Percentiles rank a stretch among this genome's conserved stretches.
Evolutionary conservation across 2,888 invertebrate species (phyloP).

Genomic region (Corbicula japonica): DNA sequence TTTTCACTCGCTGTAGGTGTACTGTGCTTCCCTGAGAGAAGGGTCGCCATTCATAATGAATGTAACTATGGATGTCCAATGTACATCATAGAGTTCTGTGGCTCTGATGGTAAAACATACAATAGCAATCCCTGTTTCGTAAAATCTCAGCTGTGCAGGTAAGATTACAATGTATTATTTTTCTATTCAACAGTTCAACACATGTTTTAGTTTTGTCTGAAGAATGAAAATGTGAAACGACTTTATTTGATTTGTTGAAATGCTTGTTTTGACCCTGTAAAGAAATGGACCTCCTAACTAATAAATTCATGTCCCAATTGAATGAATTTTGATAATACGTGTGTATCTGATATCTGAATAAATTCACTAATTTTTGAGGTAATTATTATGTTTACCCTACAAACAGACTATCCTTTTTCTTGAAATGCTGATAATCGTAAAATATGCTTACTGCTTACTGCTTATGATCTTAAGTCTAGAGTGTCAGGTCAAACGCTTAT

Average conservation of each 20-base stretch:
- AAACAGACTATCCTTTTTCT: no score
- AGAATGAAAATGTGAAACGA: no score
- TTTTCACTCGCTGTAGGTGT: conserved; percentile 44
- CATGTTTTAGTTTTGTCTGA: background rate
- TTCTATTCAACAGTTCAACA: no score
- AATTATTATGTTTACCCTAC: no score
- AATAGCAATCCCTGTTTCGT: conserved; percentile 58
- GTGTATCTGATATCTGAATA: background rate
- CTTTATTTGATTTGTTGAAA: no score
- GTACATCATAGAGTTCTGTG: conserved; percentile 62
- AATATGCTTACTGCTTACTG: no score
- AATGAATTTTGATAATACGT: background rate
- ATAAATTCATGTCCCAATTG: background rate
- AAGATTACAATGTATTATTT: background rate
- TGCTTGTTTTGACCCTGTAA: no score
- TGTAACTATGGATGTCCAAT: conserved; percentile 58
- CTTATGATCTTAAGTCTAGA: no score
- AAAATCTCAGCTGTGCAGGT: conserved; percentile 57
- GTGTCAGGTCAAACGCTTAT: no score
- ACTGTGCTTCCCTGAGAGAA: conserved; percentile 40
- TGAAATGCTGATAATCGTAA: no score
- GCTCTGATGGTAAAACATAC: conserved; percentile 60
- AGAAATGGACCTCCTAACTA: no score
- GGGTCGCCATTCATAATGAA: conserved; percentile 16
- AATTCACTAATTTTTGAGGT: no score